Base-by-base conservation (phyloP, 2,888 invertebrate species). In the Drosophila borealis region DNA sequence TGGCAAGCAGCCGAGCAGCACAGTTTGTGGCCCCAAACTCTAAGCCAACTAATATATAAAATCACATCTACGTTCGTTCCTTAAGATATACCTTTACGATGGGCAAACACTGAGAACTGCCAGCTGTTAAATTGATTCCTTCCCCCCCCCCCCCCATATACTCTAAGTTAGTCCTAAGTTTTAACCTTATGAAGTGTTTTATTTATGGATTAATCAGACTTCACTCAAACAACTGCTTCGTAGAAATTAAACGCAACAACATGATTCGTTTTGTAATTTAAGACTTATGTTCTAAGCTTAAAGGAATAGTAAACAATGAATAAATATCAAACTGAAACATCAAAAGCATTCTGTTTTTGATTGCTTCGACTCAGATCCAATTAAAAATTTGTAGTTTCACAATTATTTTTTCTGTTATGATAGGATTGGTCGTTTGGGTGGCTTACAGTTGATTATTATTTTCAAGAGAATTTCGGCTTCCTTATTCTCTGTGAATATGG, bases 311-410 rank as follows among this genome's bases (percentile, higher is more conserved):
- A 50, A 44, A 53, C 53, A 66, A 41, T 87, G 85, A 84, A 81
- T 81, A 87, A 81, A 87, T 67, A 83, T 67, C 50, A 51, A 74
- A 64, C 54, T 56, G 48, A 78, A 67, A 42, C 8, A 44, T 37
- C 5, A 33, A 29, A 4, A n/a, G 21, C 0, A 4, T 13, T 11
- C n/a, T 33, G 17, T 44, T 6, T 41, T 37, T 13, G 2, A 14
- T 10, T 13, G 13, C 25, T 13, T 17, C 41, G 0, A 13, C 2
- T 17, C 13, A 17, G 4, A 36, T 17, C 3, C 3, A 34, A 13
- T n/a, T 21, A 3, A 21, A 8, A n/a, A 10, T 13, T 36, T 19
- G 9, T 46, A 4, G 4, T 14, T 46, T 14, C 3, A 3, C 0
- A 17, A 5, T 11, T 17, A 17, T 34, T 33, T 33, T 33, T 17